Evolutionary conservation across 1,140 invertebrate genomes (phyloP), one percentile per base, ranked within the genome.

Genomic region (Lithobius niger): DNA sequence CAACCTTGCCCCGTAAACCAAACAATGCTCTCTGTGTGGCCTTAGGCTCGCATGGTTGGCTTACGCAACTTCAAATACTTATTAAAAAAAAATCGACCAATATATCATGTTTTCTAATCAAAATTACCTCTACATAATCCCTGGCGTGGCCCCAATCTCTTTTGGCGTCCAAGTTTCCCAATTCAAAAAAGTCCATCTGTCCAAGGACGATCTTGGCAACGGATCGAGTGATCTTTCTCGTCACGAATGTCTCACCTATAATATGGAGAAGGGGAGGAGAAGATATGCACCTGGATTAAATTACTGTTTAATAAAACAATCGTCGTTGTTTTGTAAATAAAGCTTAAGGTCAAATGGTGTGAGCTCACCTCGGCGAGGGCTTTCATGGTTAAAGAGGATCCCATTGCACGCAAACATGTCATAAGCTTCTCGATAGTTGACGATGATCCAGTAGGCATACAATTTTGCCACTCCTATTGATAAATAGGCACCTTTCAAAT

Each of bases 71-170:
- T n/a, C n/a, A n/a, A n/a, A n/a, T n/a, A n/a, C n/a, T n/a, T n/a
- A n/a, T n/a, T n/a, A n/a, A n/a, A n/a, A n/a, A n/a, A n/a, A n/a
- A n/a, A n/a, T n/a, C n/a, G n/a, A n/a, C n/a, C n/a, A n/a, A n/a
- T n/a, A n/a, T n/a, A n/a, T n/a, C n/a, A n/a, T n/a, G n/a, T n/a
- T n/a, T n/a, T n/a, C n/a, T n/a, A n/a, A 36, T 6, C 16, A 26
- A 19, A 52, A 54, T 60, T 70, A 91, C 89, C 78, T 98, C 88
- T 26, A 99, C 90, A 74, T 98, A 99, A 74, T 99, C 96, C 70
- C 83, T 91, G 0, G 97, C 97, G 76, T 99, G 97, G 13, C 97
- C 97, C 97, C 97, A 99, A 72, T 99, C 97, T 66, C 97, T 76
- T 69, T 86, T 85, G 16, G 95, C 86, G 73, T 98, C 92, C 56